These are phyloP conservation scores for Coregonus ussuriensis DNA, from an alignment of 2,797 vertebrate species.

Conservation along the genomic window DNA sequence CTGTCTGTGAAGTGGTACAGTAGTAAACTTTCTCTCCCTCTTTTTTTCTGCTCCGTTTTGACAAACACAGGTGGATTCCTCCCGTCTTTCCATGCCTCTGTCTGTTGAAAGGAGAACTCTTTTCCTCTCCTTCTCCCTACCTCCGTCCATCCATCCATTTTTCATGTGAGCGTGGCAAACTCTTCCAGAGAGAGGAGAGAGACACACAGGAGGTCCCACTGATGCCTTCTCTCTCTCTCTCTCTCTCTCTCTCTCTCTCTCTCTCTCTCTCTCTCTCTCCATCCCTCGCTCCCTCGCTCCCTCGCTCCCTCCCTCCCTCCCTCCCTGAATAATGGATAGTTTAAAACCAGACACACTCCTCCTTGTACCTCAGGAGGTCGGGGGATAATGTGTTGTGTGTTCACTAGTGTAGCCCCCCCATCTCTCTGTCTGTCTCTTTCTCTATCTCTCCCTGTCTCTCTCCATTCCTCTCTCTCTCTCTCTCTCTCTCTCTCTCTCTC, in stretches of 20 bases:
- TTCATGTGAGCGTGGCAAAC: constrained; percentile 64
- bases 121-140: constrained; percentile 33
- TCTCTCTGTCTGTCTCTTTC: not conserved
- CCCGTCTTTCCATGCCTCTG: constrained; percentile 27
- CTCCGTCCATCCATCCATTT: constrained; percentile 55
- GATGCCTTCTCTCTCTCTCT: not conserved
- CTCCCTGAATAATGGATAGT: constrained; percentile 68
- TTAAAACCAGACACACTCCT: constrained; percentile 52
- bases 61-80: constrained; percentile 19
- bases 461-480: too few species aligned
- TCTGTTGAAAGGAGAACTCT: constrained; percentile 37
- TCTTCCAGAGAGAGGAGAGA: constrained; percentile 43
- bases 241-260: too few species aligned
- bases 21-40: not conserved
- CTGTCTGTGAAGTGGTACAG: not conserved
- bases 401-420: constrained; percentile 22
- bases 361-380: constrained; percentile 38
- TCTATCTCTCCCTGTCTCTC: too few species aligned
- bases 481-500: too few species aligned
- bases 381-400: constrained; percentile 53
- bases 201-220: constrained; percentile 47
- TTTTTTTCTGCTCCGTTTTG: not conserved
- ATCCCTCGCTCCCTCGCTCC: not conserved
- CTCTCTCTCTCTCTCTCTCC: constrained; percentile 21
- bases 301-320: constrained; percentile 2